Percentiles rank a stretch among this genome's conserved stretches.
phyloP scores from a whole-genome alignment of 2,888 invertebrate genomes.

The Falcaria lacertinaria region DNA sequence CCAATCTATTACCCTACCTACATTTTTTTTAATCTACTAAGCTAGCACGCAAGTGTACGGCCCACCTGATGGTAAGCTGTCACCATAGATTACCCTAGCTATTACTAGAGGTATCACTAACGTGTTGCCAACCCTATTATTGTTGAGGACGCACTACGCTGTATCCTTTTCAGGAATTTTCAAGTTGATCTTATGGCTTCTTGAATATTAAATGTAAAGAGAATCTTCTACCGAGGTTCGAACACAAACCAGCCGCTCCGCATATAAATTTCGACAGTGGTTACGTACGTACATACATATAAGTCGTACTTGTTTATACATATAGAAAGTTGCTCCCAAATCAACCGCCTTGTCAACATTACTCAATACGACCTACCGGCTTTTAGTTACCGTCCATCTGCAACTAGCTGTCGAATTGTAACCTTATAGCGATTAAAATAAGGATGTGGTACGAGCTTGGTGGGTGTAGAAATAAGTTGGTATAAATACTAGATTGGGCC shows the following conservation, averaged over 20 bases:
- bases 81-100: too few species aligned
- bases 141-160: too few species aligned
- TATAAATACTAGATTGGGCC: conserved; percentile 26
- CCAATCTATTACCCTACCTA: too few species aligned
- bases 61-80: too few species aligned
- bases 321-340: conserved; percentile 75
- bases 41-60: too few species aligned
- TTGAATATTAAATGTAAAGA: conserved; percentile 12
- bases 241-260: conserved; percentile 14
- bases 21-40: too few species aligned
- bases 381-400: conserved; percentile 17
- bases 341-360: conserved; percentile 60
- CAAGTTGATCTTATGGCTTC: too few species aligned
- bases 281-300: conserved; percentile 43
- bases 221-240: background rate
- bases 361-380: conserved; percentile 42
- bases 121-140: too few species aligned
- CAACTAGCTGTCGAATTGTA: conserved; percentile 6
- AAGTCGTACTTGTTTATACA: conserved; percentile 51
- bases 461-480: background rate
- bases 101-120: too few species aligned
- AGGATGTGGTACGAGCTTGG: background rate
- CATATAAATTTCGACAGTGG: conserved; percentile 46
- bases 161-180: too few species aligned
- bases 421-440: conserved; percentile 6